Conservation (phyloP, 1,140 invertebrate species). For the Antheraea mylitta region DNA sequence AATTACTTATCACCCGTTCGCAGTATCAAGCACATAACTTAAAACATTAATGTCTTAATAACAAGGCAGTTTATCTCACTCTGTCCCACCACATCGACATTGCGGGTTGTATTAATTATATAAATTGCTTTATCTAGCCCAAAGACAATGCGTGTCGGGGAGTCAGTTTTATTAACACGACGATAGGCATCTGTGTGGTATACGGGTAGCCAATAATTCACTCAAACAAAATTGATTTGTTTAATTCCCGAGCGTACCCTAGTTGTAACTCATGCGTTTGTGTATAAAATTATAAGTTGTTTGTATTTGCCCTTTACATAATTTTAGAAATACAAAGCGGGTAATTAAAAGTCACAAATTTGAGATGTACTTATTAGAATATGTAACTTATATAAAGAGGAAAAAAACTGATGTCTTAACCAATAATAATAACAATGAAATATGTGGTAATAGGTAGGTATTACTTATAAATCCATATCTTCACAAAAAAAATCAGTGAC, state of each 20-base stretch:
- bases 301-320: too few relatives aligned
- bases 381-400: too few relatives aligned
- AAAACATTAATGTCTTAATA: constrained; percentile 54
- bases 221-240: constrained; percentile 73
- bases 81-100: constrained; percentile 32
- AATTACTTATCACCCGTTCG: neutral
- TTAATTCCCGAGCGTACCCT: constrained; percentile 43
- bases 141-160: constrained; percentile 65
- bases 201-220: constrained; percentile 63
- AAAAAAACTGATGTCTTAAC: too few relatives aligned
- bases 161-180: constrained; percentile 68
- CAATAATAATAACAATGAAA: too few relatives aligned
- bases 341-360: too few relatives aligned
- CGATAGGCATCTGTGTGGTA: constrained; percentile 48
- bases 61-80: constrained; percentile 60
- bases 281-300: neutral
- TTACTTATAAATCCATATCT: too few relatives aligned
- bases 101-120: constrained; percentile 66
- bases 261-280: constrained; percentile 28
- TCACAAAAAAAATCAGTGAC: too few relatives aligned
- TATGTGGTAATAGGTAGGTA: too few relatives aligned
- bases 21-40: constrained; percentile 3
- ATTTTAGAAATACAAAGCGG: too few relatives aligned
- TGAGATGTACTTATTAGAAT: too few relatives aligned
- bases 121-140: constrained; percentile 68